Conservation (phyloP, 2,113 vertebrate genomes). For the Chroicocephalus ridibundus region DNA sequence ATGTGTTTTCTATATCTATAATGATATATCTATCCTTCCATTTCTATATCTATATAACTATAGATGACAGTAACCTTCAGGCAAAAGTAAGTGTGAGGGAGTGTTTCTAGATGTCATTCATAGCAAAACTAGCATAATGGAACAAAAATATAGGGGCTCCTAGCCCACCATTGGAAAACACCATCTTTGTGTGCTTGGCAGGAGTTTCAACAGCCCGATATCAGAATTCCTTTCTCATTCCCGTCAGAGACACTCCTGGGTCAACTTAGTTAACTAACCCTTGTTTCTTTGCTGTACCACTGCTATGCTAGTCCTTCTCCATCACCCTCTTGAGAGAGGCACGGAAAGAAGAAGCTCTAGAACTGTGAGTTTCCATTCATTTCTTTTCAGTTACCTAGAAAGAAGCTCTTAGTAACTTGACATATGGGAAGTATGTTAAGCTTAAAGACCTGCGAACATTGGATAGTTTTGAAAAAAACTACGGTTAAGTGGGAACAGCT, state of each 20-base stretch:
- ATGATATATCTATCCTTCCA: background rate
- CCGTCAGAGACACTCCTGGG: background rate
- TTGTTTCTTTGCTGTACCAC: background rate
- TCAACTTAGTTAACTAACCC: background rate
- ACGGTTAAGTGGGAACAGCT: background rate
- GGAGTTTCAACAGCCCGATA: background rate
- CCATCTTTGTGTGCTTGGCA: background rate
- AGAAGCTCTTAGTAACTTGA: background rate
- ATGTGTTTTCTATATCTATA: background rate
- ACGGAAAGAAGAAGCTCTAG: background rate
- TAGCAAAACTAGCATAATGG: background rate
- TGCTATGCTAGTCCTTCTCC: background rate
- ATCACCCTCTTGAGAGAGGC: background rate
- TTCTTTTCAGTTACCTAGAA: background rate
- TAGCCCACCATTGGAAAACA: background rate
- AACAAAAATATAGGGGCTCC: background rate
- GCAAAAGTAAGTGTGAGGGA: background rate
- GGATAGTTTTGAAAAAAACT: background rate
- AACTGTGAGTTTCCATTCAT: background rate
- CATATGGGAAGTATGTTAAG: background rate
- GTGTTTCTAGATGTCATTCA: background rate
- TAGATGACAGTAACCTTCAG: background rate
- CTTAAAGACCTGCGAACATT: background rate
- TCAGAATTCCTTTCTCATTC: background rate
- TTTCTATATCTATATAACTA: background rate